These are phyloP conservation scores for Heterocephalus glaber DNA, from an alignment of 2,113 vertebrate species.

Conservation along the genomic window DNA sequence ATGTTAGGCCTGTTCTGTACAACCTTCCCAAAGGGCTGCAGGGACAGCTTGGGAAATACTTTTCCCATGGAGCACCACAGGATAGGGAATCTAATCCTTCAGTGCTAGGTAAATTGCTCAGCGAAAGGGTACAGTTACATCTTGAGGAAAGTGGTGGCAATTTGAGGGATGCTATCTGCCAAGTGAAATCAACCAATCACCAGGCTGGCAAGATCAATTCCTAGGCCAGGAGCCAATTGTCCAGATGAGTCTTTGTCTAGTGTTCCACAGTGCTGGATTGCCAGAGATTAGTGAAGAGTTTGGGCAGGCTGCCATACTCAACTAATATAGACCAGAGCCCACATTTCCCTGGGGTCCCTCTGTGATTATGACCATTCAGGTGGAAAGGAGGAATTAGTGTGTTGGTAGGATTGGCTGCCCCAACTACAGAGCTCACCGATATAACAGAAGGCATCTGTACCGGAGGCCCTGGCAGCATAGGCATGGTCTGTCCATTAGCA, in stretches of 20 bases:
- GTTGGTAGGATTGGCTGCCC: neutral
- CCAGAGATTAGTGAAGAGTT: slow-evolving; percentile 65
- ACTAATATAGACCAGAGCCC: slow-evolving; percentile 51
- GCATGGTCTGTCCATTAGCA: slow-evolving; percentile 94
- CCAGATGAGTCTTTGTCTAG: slow-evolving; percentile 71
- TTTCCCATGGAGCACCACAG: neutral
- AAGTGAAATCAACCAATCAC: slow-evolving; percentile 81
- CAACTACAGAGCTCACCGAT: slow-evolving; percentile 88
- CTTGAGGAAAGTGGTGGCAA: slow-evolving; percentile 61
- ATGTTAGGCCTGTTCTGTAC: slow-evolving; percentile 22
- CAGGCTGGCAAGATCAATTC: slow-evolving; percentile 76
- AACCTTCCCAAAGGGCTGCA: neutral
- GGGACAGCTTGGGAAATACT: slow-evolving; percentile 36
- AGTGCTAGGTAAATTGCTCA: slow-evolving; percentile 8
- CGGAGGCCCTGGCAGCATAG: slow-evolving; percentile 93
- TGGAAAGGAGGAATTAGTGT: slow-evolving; percentile 55
- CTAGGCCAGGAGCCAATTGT: slow-evolving; percentile 80
- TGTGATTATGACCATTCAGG: slow-evolving; percentile 54
- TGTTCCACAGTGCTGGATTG: slow-evolving; percentile 50
- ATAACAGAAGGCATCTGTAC: slow-evolving; percentile 97
- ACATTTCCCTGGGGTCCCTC: slow-evolving; percentile 43
- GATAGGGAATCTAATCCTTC: slow-evolving; percentile 12
- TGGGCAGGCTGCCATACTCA: slow-evolving; percentile 54
- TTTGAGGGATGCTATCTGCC: slow-evolving; percentile 64
- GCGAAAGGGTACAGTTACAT: slow-evolving; percentile 3